Conservation (phyloP, 1,140 invertebrate genomes). For the Augochlora pura region DNA sequence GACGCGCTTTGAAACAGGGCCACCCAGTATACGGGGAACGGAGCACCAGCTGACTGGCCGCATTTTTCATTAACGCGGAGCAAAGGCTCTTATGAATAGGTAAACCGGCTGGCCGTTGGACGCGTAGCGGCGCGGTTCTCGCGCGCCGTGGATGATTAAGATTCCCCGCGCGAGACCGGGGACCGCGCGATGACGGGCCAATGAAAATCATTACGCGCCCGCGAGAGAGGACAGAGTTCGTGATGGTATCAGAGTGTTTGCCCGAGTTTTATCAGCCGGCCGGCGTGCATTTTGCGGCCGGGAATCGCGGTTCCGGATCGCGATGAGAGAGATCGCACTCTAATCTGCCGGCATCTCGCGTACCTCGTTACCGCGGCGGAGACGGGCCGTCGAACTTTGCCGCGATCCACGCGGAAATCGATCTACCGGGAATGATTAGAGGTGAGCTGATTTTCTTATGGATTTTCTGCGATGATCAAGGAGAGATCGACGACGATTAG, state of each 20-base stretch:
- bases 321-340: too few relatives aligned
- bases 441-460: too few relatives aligned
- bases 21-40: conserved; percentile 65
- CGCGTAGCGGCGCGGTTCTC: conserved; percentile 47
- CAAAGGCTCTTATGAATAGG: conserved; percentile 75
- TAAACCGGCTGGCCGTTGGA: conserved; percentile 62
- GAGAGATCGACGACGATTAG: background rate
- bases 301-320: background rate
- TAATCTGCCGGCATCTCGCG: too few relatives aligned
- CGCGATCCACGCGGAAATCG: background rate
- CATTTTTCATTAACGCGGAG: conserved; percentile 77
- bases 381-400: background rate
- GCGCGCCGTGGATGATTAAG: conserved; percentile 54
- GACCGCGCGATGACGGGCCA: conserved; percentile 41
- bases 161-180: conserved; percentile 55
- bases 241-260: conserved; percentile 42
- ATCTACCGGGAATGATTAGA: conserved; percentile 32
- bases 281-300: conserved; percentile 2
- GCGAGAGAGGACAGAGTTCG: conserved; percentile 10
- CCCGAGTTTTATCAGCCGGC: conserved; percentile 22
- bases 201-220: conserved; percentile 35
- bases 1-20: conserved; percentile 14
- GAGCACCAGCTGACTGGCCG: conserved; percentile 69
- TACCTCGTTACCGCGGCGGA: background rate
- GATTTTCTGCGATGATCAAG: too few relatives aligned